These are phyloP conservation scores for Lucilia cuprina DNA, from an alignment of 1,140 invertebrate genomes.

Conservation along the genomic window DNA sequence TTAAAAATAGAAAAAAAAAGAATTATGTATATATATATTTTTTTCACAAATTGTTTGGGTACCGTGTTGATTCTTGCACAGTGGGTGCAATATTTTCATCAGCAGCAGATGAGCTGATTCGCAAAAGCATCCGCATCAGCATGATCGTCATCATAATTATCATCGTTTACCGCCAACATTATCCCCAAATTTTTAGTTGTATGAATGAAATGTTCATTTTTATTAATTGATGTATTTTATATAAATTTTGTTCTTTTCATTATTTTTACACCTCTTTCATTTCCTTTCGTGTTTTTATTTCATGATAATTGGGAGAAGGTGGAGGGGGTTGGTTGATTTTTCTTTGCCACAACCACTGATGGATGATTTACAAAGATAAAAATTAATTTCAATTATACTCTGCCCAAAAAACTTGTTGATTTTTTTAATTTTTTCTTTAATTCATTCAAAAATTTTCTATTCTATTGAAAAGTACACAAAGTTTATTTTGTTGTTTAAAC, in stretches of 20 bases:
- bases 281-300: background rate
- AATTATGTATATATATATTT: background rate
- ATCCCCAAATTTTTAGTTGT: background rate
- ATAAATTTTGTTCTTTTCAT: background rate
- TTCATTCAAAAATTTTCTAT: conserved; percentile 10
- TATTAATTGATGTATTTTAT: background rate
- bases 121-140: background rate
- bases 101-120: background rate
- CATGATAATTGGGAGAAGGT: too few relatives aligned
- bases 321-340: too few relatives aligned
- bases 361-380: background rate
- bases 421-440: background rate
- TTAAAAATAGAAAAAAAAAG: background rate
- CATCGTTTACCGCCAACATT: background rate
- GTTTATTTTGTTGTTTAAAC: background rate
- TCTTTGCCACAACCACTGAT: conserved; percentile 10
- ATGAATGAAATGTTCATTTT: background rate
- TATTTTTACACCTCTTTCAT: background rate
- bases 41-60: background rate
- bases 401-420: conserved; percentile 13
- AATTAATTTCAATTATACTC: background rate
- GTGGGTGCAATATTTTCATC: background rate
- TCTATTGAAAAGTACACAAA: background rate
- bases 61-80: background rate
- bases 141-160: background rate